A percentile compares a stretch with the other conserved stretches of the same genome.
These are phyloP conservation scores for Gymnorhina tibicen DNA, from an alignment of 2,113 vertebrate species.

Conservation along the genomic window DNA sequence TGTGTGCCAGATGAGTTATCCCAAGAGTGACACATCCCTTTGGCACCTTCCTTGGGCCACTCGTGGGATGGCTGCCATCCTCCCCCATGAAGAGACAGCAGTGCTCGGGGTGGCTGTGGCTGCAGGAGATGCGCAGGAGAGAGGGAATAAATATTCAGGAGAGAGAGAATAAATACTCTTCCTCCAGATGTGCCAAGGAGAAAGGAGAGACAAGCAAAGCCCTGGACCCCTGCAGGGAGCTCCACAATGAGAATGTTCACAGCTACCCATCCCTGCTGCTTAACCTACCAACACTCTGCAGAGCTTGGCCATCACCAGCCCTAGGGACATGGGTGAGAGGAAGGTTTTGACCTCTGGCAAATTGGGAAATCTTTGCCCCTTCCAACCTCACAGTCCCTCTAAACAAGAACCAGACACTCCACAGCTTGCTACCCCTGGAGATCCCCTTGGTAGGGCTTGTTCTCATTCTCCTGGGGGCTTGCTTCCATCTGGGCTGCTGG, in stretches of 20 bases:
- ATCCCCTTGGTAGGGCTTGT: slow-evolving; percentile 16
- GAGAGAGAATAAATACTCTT: slow-evolving; percentile 23
- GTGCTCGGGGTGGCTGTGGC: background rate
- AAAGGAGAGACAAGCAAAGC: background rate
- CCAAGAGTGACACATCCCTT: background rate
- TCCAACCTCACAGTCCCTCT: slow-evolving; percentile 15
- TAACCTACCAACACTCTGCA: background rate
- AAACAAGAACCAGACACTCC: slow-evolving; percentile 57
- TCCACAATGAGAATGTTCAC: slow-evolving; percentile 49
- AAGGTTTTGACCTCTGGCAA: slow-evolving; percentile 46
- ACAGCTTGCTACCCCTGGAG: background rate
- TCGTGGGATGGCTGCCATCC: background rate
- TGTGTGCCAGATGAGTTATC: background rate
- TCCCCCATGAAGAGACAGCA: background rate
- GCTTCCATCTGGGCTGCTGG: slow-evolving; percentile 40
- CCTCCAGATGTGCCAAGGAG: slow-evolving; percentile 28
- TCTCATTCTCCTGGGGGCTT: slow-evolving; percentile 48
- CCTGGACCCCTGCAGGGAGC: background rate
- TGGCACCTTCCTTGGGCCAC: background rate
- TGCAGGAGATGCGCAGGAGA: background rate
- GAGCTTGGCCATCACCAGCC: background rate
- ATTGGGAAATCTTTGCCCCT: slow-evolving; percentile 25
- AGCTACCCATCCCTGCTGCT: slow-evolving; percentile 18
- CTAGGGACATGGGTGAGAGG: slow-evolving; percentile 3
- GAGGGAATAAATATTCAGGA: slow-evolving; percentile 30